Evolutionary conservation across 2,888 invertebrate species (phyloP).

Genomic region (Punctoribates punctum): DNA sequence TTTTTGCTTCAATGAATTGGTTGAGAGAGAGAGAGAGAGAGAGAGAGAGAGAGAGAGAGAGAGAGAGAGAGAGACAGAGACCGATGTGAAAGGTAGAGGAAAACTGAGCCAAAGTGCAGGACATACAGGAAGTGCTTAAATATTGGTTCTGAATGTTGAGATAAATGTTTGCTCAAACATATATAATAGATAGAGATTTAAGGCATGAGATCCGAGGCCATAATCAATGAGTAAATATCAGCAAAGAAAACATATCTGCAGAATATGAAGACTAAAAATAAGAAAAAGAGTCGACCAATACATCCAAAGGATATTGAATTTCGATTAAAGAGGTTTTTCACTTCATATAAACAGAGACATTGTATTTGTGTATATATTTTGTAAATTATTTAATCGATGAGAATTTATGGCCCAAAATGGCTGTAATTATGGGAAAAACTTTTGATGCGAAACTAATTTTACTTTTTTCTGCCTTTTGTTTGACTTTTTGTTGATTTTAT

Average conservation of each 20-base stretch:
- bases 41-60: no score
- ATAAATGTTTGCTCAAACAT: background rate
- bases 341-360: no score
- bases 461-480: no score
- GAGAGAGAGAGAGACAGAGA: background rate
- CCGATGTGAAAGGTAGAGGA: background rate
- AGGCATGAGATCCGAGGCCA: background rate
- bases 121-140: slow-evolving; percentile 19
- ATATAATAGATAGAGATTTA: background rate
- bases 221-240: slow-evolving; percentile 28
- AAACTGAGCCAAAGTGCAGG: background rate
- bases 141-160: background rate
- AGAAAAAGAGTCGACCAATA: no score
- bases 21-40: no score
- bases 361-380: no score
- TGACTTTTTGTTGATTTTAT: no score
- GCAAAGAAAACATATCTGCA: background rate
- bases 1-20: slow-evolving; percentile 4
- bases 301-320: background rate
- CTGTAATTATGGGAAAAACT: no score
- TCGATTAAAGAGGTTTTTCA: background rate
- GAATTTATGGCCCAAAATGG: no score
- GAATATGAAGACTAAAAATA: background rate
- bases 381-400: no score
- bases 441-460: no score